These are phyloP conservation scores for Danio rerio DNA, from an alignment of 2,113 vertebrate genomes.

Conservation along the genomic window GRCz12tu NC_133199.1:42510501-42511000, in stretches of 20 bases:
- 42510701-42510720: constrained; percentile 81
- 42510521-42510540: constrained; percentile 61
- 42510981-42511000: constrained; percentile 86
- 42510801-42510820: constrained; percentile 79
- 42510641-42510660: constrained; percentile 90
- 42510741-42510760: constrained; percentile 69
- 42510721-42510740: constrained; percentile 83
- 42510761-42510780: constrained; percentile 84
- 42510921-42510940: constrained; percentile 81
- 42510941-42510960: constrained; percentile 81
- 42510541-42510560: constrained; percentile 37
- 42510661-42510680: constrained; percentile 84
- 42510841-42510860: constrained; percentile 66
- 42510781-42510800: constrained; percentile 82
- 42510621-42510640: constrained; percentile 93
- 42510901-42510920: constrained; percentile 82
- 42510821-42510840: constrained; percentile 71
- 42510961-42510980: constrained; percentile 87
- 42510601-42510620: constrained; percentile 84
- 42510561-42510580: constrained; percentile 83
- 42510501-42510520: constrained; percentile 88
- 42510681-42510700: constrained; percentile 76
- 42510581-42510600: constrained; percentile 93
- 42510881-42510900: constrained; percentile 70
- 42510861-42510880: constrained; percentile 39